These are phyloP conservation scores for Anthopleura sola DNA, from an alignment of 64 coral and sea anemone species.

Conservation along the genomic window DNA sequence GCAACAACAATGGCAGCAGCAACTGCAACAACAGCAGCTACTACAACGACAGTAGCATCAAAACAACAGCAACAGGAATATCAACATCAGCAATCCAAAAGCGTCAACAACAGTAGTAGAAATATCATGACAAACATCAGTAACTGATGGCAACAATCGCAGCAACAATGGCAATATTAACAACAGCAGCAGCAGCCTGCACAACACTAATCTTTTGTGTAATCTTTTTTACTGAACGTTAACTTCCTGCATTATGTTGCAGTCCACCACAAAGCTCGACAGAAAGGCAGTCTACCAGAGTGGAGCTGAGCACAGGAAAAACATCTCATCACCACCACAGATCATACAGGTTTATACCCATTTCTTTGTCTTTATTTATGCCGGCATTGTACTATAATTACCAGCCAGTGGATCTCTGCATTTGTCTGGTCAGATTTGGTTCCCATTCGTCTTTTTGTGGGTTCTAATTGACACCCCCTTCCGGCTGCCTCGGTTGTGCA, in stretches of 20 bases:
- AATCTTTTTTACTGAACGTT: background rate
- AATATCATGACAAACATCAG: background rate
- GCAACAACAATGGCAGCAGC: no score
- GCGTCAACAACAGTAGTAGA: background rate
- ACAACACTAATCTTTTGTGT: background rate
- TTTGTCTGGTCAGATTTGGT: no score
- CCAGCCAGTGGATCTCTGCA: no score
- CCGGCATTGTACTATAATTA: no score
- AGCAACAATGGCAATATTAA: background rate
- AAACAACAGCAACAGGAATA: background rate
- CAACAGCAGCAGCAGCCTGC: background rate
- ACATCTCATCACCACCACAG: background rate
- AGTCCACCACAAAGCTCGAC: slow-evolving; percentile 60
- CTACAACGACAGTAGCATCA: background rate
- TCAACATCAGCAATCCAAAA: background rate
- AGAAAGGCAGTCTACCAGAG: slow-evolving; percentile 41
- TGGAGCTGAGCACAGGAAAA: slow-evolving; percentile 27
- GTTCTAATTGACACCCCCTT: no score
- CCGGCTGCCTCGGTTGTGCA: no score
- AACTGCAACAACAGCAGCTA: no score
- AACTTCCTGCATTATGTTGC: background rate
- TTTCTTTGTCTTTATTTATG: no score
- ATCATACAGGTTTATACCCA: background rate
- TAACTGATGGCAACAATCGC: background rate
- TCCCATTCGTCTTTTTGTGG: no score